These are phyloP conservation scores for Metopolophium dirhodum DNA, from an alignment of 1,140 invertebrate species.

Conservation along the genomic window DNA sequence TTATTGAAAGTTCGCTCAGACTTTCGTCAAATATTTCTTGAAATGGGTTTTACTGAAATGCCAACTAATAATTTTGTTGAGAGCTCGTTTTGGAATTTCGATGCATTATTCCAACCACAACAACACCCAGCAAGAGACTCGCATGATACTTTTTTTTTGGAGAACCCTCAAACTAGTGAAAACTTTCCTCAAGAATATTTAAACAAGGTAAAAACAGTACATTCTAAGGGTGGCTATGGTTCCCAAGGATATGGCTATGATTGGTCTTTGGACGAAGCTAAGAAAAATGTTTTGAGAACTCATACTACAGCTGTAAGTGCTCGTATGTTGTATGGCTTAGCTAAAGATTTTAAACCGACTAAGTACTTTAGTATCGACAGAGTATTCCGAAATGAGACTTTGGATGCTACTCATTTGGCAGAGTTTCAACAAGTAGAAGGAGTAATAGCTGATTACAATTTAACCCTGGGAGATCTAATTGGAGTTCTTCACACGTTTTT, in stretches of 20 bases:
- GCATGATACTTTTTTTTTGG: slow-evolving; percentile 98
- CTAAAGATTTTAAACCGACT: slow-evolving; percentile 82
- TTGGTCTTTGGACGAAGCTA: slow-evolving; percentile 95
- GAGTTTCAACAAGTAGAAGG: slow-evolving; percentile 99
- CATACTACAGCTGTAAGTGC: slow-evolving; percentile 98
- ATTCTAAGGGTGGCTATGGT: slow-evolving; percentile 91
- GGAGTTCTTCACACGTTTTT: slow-evolving; percentile 93
- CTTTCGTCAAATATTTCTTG: slow-evolving; percentile 96
- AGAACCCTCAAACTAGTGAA: slow-evolving; percentile 72
- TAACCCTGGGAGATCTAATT: slow-evolving; percentile 93
- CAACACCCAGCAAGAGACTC: slow-evolving; percentile 99
- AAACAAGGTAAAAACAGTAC: slow-evolving; percentile 87
- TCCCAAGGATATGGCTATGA: slow-evolving; percentile 86
- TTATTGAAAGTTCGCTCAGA: slow-evolving; percentile 94
- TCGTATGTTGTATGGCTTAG: slow-evolving; percentile 92
- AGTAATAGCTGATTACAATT: slow-evolving; percentile 87
- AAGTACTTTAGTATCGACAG: slow-evolving; percentile 99
- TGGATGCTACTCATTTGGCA: slow-evolving; percentile 98
- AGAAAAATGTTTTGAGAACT: slow-evolving; percentile 96
- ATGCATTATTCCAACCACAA: slow-evolving; percentile 97
- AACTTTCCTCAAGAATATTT: slow-evolving; percentile 89
- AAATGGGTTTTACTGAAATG: slow-evolving; percentile 90
- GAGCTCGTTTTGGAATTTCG: slow-evolving; percentile 99
- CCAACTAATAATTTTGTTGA: slow-evolving; percentile 97
- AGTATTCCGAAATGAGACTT: slow-evolving; percentile 98